These are phyloP conservation scores for Pheosia tremula DNA, from an alignment of 2,888 invertebrate species.

Conservation along the genomic window DNA sequence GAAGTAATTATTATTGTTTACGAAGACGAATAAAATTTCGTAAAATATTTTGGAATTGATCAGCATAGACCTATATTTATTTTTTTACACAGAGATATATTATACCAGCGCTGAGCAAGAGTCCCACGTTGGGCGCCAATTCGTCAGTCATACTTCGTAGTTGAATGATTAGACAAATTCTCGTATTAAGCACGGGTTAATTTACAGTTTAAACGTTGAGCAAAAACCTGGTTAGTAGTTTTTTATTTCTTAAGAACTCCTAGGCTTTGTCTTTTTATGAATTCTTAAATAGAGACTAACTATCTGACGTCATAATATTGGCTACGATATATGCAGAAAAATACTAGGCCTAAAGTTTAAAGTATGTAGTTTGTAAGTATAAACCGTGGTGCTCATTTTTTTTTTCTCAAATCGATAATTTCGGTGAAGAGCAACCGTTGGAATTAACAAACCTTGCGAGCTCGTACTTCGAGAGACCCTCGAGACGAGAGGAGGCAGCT, in stretches of 20 bases:
- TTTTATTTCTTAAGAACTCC: too few relatives aligned
- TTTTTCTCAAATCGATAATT: too few relatives aligned
- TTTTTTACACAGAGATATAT: slow-evolving; percentile 11
- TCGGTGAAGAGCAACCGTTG: too few relatives aligned
- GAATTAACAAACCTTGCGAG: too few relatives aligned
- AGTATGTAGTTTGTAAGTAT: too few relatives aligned
- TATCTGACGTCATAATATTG: too few relatives aligned
- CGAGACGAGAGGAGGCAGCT: neutral
- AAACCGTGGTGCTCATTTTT: too few relatives aligned
- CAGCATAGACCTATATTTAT: neutral
- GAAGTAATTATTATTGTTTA: neutral
- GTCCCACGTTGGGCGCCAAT: slow-evolving; percentile 36
- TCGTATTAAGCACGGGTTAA: slow-evolving; percentile 11
- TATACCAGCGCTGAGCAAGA: slow-evolving; percentile 14
- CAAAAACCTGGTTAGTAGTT: too few relatives aligned
- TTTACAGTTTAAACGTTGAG: neutral
- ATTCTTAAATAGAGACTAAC: too few relatives aligned
- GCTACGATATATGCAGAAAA: too few relatives aligned
- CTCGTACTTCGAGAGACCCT: neutral
- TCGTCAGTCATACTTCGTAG: slow-evolving; percentile 23
- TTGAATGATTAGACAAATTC: slow-evolving; percentile 32
- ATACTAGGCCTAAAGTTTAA: too few relatives aligned
- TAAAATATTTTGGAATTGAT: neutral
- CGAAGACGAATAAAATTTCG: neutral
- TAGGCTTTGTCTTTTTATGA: too few relatives aligned